phyloP scores from a whole-genome alignment of 2,797 vertebrate genomes.

The Gymnoscopelus microlampas region DNA sequence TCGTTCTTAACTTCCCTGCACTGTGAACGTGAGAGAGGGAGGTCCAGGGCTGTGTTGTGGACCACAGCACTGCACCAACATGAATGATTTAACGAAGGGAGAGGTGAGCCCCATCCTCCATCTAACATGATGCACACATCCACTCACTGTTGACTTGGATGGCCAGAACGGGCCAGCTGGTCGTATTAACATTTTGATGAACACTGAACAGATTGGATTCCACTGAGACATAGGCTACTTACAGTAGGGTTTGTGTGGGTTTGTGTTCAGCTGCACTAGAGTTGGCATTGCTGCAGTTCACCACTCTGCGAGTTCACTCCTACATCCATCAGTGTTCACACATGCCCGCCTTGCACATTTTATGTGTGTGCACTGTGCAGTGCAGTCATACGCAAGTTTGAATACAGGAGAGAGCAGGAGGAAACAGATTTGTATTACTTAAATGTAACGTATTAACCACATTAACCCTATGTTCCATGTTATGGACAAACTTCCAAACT shows the following conservation, averaged over 20 bases:
- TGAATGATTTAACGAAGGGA: slow-evolving; percentile 76
- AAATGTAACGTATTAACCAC: background rate
- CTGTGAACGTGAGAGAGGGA: slow-evolving; percentile 58
- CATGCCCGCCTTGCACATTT: slow-evolving; percentile 19
- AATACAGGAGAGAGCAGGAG: slow-evolving; percentile 28
- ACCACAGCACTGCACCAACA: slow-evolving; percentile 69
- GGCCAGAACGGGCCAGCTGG: slow-evolving; percentile 12
- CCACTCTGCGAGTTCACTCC: slow-evolving; percentile 24
- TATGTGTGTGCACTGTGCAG: background rate
- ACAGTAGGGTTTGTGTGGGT: slow-evolving; percentile 34
- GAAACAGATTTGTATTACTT: background rate
- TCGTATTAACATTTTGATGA: slow-evolving; percentile 31
- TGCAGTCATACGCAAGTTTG: slow-evolving; percentile 41
- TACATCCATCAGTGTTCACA: slow-evolving; percentile 15
- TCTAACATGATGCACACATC: slow-evolving; percentile 42
- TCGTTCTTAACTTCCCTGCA: slow-evolving; percentile 49
- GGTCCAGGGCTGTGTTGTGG: slow-evolving; percentile 57
- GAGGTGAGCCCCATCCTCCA: slow-evolving; percentile 59
- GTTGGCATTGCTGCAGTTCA: slow-evolving; percentile 6
- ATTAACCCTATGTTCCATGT: background rate
- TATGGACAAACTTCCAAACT: too few relatives aligned
- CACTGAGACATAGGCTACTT: slow-evolving; percentile 16
- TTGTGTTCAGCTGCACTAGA: background rate
- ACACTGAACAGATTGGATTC: slow-evolving; percentile 31
- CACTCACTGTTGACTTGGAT: too few relatives aligned